These are phyloP conservation scores for Proterorhinus semilunaris DNA, from an alignment of 2,113 vertebrate species.

Conservation along the genomic window DNA sequence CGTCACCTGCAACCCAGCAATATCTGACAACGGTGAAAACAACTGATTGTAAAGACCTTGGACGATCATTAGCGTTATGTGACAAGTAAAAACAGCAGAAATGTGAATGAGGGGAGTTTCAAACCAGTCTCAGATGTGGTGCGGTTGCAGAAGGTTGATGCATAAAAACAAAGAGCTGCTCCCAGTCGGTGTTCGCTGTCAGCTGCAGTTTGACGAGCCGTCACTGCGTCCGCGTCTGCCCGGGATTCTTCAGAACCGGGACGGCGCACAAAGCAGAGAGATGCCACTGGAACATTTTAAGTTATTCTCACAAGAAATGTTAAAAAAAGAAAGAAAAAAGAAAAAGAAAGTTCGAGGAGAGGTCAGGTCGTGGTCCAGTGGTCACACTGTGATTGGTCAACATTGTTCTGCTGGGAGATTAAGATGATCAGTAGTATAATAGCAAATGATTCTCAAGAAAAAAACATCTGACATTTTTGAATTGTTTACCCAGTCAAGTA, in stretches of 20 bases:
- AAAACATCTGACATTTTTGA: too few species aligned
- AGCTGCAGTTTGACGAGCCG: constrained; percentile 55
- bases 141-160: constrained; percentile 32
- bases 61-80: background rate
- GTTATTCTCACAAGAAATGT: background rate
- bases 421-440: too few species aligned
- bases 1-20: too few species aligned
- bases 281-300: constrained; percentile 11
- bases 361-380: background rate
- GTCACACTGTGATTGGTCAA: too few species aligned
- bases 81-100: constrained; percentile 5
- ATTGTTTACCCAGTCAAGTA: too few species aligned
- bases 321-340: background rate
- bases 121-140: constrained; percentile 22
- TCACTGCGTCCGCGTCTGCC: constrained; percentile 41
- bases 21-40: background rate
- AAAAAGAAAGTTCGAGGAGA: background rate
- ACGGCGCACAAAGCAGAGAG: constrained; percentile 18
- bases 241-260: constrained; percentile 26
- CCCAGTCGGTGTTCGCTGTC: constrained; percentile 49
- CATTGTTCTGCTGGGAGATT: too few species aligned
- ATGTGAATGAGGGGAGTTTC: constrained; percentile 5
- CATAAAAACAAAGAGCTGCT: constrained; percentile 35
- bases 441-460: too few species aligned
- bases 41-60: background rate